Base-by-base conservation (phyloP, 2,888 invertebrate genomes). In the Apotomis turbidana region DNA sequence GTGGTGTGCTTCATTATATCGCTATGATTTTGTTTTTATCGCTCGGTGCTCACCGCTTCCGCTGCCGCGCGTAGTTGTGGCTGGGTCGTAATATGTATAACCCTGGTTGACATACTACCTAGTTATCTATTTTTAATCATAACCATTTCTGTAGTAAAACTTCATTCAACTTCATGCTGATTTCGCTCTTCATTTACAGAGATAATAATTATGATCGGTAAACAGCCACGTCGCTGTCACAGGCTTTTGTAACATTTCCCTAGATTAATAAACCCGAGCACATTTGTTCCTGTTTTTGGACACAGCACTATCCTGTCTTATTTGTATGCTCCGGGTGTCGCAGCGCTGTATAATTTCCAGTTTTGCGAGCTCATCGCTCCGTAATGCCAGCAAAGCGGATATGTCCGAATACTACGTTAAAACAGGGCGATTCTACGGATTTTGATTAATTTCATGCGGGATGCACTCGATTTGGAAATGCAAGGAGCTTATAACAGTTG, bases 321-420 rank as follows among this genome's bases (percentile, higher is more conserved):
- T 71, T 60, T 66, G 66, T 71, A 71, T 71, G 71, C 66, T 36
- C 36, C 46, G 60, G 36, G 46, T 49, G 54, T 66, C 15, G n/a
- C 46, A 54, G 13, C 54, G 38, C 71, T 60, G 60, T 71, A 71
- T 66, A 66, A 71, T 70, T 70, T 46, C 66, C 66, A 66, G 60
- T 71, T 66, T 66, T 59, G 71, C 59, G 55, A 71, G 64, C 59
- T 70, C 64, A 66, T 66, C 63, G 66, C 66, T 60, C 59, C 36
- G 66, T 66, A 71, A 71, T 66, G 60, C 60, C 66, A 55, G 60
- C 27, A 54, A 60, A 71, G 46, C 44, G 59, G 51, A 66, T 54
- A 66, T 66, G 60, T 44, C 54, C 54, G 52, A 61, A 27, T 5
- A 61, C 46, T 54, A 61, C 55, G 9, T 69, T 61, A 55, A 61